Conservation (phyloP, 2,113 vertebrate species). For the Corynorhinus townsendii region DNA sequence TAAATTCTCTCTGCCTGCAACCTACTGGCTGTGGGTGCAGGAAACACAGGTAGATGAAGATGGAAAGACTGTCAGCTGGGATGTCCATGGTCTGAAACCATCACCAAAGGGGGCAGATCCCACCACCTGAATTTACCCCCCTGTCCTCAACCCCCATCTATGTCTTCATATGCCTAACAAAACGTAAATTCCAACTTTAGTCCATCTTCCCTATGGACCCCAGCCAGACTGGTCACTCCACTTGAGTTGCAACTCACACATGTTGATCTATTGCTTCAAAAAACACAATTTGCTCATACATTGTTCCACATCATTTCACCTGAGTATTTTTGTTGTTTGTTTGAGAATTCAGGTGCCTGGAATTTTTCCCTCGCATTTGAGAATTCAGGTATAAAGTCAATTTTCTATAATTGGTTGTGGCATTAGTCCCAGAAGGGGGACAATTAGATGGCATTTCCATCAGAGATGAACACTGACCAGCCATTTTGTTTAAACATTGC, state of each 20-base stretch:
- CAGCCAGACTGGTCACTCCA: neutral
- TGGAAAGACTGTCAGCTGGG: neutral
- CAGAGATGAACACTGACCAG: conserved; percentile 46
- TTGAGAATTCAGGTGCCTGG: conserved; percentile 69
- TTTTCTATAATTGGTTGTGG: conserved; percentile 71
- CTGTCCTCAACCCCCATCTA: neutral
- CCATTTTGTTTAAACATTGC: conserved; percentile 48
- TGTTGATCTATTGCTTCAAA: conserved; percentile 18
- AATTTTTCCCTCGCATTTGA: conserved; percentile 70
- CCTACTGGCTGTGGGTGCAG: accelerated
- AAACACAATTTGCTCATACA: conserved; percentile 40
- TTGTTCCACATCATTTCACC: conserved; percentile 61
- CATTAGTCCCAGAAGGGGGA: conserved; percentile 59
- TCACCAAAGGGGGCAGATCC: neutral
- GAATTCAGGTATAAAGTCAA: conserved; percentile 74
- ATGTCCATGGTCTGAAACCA: neutral
- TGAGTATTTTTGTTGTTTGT: conserved; percentile 53
- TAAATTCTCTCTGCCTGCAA: neutral
- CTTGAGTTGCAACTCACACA: neutral
- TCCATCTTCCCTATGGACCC: neutral
- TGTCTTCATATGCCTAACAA: neutral
- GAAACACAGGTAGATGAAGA: neutral
- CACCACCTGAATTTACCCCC: neutral
- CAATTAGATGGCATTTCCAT: conserved; percentile 49
- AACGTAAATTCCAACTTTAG: neutral